phyloP scores from a whole-genome alignment of 1,140 invertebrate species.

The Orussus abietinus region DNA sequence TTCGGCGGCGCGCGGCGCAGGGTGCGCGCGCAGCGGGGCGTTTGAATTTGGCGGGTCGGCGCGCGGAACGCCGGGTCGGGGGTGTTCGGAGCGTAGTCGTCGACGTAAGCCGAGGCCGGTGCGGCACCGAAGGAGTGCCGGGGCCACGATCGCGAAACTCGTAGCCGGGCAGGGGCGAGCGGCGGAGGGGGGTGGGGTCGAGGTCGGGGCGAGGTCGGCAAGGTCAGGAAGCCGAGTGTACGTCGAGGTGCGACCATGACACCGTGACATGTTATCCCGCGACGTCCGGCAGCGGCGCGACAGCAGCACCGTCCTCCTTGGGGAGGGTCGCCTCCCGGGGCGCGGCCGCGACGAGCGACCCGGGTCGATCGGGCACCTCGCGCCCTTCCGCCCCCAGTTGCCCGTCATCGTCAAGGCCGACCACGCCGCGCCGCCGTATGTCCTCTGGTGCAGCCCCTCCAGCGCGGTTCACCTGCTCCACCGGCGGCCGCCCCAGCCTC shows the following conservation, averaged over 20 bases:
- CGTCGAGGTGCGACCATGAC: slow-evolving; percentile 27
- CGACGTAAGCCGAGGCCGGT: slow-evolving; percentile 39
- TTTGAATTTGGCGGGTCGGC: no score
- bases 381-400: slow-evolving; percentile 25
- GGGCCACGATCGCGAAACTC: no score
- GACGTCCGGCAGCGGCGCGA: slow-evolving; percentile 35
- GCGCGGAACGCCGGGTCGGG: no score
- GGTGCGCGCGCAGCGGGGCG: slow-evolving; percentile 21
- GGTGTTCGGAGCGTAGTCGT: slow-evolving; percentile 43
- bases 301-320: slow-evolving; percentile 33
- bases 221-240: neutral
- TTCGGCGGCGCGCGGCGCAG: slow-evolving; percentile 9
- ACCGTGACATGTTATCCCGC: slow-evolving; percentile 48
- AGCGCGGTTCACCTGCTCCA: slow-evolving; percentile 25
- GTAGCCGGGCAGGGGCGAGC: no score
- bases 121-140: no score
- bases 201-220: slow-evolving; percentile 15
- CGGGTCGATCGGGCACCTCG: slow-evolving; percentile 17
- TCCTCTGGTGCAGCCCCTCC: slow-evolving; percentile 39
- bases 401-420: slow-evolving; percentile 31
- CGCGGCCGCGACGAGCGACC: slow-evolving; percentile 23
- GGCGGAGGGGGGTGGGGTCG: slow-evolving; percentile 22
- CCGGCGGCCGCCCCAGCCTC: slow-evolving; percentile 14
- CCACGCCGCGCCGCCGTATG: slow-evolving; percentile 36
- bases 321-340: slow-evolving; percentile 26